Evolutionary conservation across 2,113 vertebrate species (phyloP).

Genomic region (Maccullochella peelii): DNA sequence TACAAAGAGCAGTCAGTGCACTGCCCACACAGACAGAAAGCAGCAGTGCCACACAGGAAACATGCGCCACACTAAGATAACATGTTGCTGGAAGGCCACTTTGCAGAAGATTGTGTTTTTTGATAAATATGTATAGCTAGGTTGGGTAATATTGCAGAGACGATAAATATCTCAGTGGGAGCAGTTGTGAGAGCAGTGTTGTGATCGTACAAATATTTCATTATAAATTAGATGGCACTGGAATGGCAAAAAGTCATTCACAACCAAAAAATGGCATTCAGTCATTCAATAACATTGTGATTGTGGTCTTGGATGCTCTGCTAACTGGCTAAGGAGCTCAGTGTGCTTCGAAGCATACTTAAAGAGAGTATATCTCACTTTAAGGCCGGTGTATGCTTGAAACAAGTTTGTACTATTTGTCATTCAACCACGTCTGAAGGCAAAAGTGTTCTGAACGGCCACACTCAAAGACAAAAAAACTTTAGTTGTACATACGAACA

Average conservation of each 20-base stretch:
- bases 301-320: not conserved
- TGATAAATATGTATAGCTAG: not conserved
- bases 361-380: not conserved
- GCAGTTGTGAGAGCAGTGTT: not conserved
- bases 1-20: constrained; percentile 3
- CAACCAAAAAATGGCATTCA: not conserved
- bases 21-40: constrained; percentile 1
- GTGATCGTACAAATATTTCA: not conserved
- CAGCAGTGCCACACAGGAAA: not conserved
- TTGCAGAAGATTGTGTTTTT: constrained; percentile 4
- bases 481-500: not conserved
- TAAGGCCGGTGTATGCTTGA: not conserved
- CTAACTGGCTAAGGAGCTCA: not conserved
- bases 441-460: not conserved
- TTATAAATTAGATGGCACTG: not conserved
- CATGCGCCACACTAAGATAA: not conserved
- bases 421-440: not conserved
- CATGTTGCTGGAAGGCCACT: not conserved
- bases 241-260: not conserved
- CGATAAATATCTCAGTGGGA: not conserved
- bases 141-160: not conserved
- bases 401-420: not conserved
- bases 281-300: too few species aligned
- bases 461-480: not conserved
- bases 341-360: not conserved